Conservation (phyloP, 2,797 vertebrate species). For the Cynodonichthys magdalenae region DNA sequence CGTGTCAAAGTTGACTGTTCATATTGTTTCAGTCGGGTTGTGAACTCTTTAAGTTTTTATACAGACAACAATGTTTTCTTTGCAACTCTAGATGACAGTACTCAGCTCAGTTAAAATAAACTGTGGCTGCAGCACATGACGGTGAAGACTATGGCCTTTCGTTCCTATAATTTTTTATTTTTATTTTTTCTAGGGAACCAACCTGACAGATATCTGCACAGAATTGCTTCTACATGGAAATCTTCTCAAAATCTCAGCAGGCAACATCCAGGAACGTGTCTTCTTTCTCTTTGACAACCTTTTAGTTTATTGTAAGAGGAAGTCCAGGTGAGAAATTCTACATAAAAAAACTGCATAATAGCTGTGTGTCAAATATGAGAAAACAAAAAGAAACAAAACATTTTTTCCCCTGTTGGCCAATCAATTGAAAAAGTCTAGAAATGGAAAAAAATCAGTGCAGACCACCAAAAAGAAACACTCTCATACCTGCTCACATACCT, state of each 20-base stretch:
- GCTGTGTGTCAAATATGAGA: not conserved
- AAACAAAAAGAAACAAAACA: constrained; percentile 10
- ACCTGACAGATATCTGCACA: constrained; percentile 97
- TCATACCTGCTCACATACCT: constrained; percentile 17
- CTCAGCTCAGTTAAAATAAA: constrained; percentile 16
- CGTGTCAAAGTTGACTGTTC: constrained; percentile 38
- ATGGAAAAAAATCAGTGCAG: constrained; percentile 21
- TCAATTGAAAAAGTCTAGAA: constrained; percentile 10
- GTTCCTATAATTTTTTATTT: constrained; percentile 15
- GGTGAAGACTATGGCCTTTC: not conserved
- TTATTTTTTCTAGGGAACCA: constrained; percentile 86
- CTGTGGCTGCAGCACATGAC: not conserved
- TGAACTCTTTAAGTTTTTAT: constrained; percentile 36
- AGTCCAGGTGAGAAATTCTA: constrained; percentile 87
- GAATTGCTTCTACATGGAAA: constrained; percentile 94
- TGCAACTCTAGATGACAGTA: not conserved
- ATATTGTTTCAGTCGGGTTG: constrained; percentile 35
- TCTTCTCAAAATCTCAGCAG: constrained; percentile 96
- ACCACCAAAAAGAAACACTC: constrained; percentile 33
- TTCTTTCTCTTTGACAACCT: constrained; percentile 99
- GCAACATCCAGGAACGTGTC: constrained; percentile 97
- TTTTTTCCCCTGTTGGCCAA: constrained; percentile 16
- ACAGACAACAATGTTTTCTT: constrained; percentile 23
- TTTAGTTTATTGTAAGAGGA: constrained; percentile 98
- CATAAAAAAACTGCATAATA: not conserved